Evolutionary conservation across 2,888 invertebrate genomes (phyloP), one percentile per base, ranked within the genome.

Genomic region (Therioaphis trifolii): DNA sequence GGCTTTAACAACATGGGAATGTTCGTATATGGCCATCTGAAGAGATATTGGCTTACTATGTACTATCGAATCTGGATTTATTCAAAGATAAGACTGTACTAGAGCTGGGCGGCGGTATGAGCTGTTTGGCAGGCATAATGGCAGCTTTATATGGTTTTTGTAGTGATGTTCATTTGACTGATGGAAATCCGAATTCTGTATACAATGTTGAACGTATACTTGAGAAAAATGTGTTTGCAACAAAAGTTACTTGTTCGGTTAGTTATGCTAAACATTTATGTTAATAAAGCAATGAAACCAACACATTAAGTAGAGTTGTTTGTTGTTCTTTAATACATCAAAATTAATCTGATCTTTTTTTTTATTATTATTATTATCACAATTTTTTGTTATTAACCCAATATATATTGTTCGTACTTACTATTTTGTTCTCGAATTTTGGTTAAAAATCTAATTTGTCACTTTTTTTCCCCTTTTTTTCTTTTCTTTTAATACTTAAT

Each of bases 21-120:
- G 91, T 94, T 11, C 93, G 94, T 88, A 92, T 94, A 7, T 94
- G 94, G 94, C 94, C 94, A 18, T 94, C 94, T 0, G 94, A 94
- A 88, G 94, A 94, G 88, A 92, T 94, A 4, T 88, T 94, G 74
- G 92, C 93, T 4, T 93, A 93, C 86, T 93, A 93, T 87, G 89
- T 92, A 68, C 89, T 94, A 82, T 91, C 92, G 86, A 92, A 94
- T 88, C 88, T 91, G 75, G 87, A 89, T n/a, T 88, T 91, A 61
- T 94, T 94, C 88, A 89, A 91, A n/a, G 91, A 91, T 85, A 93
- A 93, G 88, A 91, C 90, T 87, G 92, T 95, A 40, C 90, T 94
- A 87, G 95, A 95, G 88, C 89, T 95, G 66, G 95, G 95, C 3
- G 95, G 95, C 24, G 95, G 95, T 4, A 95, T 95, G 93, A 94